A percentile compares a stretch with the other conserved stretches of the same genome.
These are phyloP conservation scores for Panulirus ornatus DNA, from an alignment of 1,140 invertebrate genomes.

Conservation along the genomic window DNA sequence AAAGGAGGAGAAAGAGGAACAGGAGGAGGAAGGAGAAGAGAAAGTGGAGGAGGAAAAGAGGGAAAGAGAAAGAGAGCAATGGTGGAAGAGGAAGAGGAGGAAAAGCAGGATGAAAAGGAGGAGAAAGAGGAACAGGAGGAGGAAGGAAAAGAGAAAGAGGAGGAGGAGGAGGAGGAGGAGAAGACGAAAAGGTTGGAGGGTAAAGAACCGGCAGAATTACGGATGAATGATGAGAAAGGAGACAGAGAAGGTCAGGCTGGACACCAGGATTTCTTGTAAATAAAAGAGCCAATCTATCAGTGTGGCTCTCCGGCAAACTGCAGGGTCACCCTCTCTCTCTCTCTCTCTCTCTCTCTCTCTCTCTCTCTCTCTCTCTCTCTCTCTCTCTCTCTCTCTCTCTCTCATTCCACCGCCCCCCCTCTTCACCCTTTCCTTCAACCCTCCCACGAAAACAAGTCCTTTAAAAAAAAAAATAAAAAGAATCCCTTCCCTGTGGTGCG, in stretches of 20 bases:
- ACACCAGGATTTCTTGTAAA: no score
- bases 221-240: no score
- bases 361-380: neutral
- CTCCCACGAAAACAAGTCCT: no score
- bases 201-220: no score
- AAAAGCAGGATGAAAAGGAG: neutral
- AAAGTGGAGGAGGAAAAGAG: neutral
- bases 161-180: neutral
- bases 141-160: neutral
- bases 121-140: neutral
- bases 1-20: neutral
- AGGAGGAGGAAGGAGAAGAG: neutral
- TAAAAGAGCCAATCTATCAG: no score
- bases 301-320: no score
- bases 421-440: neutral
- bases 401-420: neutral
- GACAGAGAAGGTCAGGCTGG: no score
- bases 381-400: conserved; percentile 8
- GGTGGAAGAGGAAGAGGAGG: neutral
- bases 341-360: neutral
- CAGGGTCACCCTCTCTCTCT: neutral
- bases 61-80: neutral
- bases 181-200: no score
- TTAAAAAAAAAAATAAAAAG: no score
- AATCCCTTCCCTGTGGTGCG: no score